A percentile compares a stretch with the other conserved stretches of the same genome.
Conservation (phyloP, 2,113 vertebrate genomes). For the Oncorhynchus gorbuscha region DNA sequence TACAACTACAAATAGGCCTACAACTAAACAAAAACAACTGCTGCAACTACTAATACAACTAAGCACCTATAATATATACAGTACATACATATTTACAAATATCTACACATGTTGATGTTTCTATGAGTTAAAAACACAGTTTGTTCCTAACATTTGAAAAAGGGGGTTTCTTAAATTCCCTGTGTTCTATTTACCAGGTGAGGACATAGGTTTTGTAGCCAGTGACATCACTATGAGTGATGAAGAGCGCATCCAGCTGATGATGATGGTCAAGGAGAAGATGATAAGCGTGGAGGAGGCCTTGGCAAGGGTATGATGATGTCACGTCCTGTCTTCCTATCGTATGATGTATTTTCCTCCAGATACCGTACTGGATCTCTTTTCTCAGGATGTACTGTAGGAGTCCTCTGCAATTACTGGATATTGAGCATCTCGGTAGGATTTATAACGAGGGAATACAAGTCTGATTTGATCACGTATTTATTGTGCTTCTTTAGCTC, state of each 20-base stretch:
- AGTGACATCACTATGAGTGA: constrained; percentile 98
- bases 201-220: constrained; percentile 92
- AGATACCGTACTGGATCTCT: background rate
- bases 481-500: background rate
- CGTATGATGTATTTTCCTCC: background rate
- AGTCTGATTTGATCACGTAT: background rate
- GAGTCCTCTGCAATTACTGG: background rate
- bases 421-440: background rate
- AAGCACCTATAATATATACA: no score
- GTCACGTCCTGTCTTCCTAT: background rate
- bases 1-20: no score
- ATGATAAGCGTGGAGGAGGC: constrained; percentile 99
- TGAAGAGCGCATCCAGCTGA: constrained; percentile 95
- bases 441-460: background rate
- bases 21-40: background rate
- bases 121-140: no score
- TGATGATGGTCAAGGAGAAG: constrained; percentile 99
- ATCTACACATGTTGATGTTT: background rate
- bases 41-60: no score
- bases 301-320: constrained; percentile 84
- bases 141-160: no score
- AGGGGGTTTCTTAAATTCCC: background rate
- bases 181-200: constrained; percentile 72
- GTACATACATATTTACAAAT: no score
- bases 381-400: background rate